Evolutionary conservation across 2,113 vertebrate genomes (phyloP), one percentile per base, ranked within the genome.

Genomic region (Rattus rattus): DNA sequence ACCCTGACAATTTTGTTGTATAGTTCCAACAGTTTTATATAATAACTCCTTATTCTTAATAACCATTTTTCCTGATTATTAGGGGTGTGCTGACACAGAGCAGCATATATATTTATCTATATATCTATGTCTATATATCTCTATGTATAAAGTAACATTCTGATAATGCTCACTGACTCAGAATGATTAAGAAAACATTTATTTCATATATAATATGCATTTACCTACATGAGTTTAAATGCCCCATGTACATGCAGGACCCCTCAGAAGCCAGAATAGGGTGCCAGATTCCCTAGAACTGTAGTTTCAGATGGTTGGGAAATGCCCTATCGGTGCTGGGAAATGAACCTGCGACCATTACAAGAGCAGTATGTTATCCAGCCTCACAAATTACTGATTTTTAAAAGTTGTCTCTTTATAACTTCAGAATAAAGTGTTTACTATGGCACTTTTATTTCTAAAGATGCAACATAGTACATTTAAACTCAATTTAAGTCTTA

Each of bases 111-210:
- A 19, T 43, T 43, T 43, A 43, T 43, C 43, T 70, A 70, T 72
- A 72, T 43, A 43, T 43, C 43, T 70, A 70, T 72, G n/a, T 43
- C 43, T 43, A 43, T 43, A 43, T 43, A 43, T 43, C 43, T 43
- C 43, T 43, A n/a, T n/a, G 43, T 11, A 83, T 30, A 92, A 91
- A 88, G 56, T 89, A 54, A n/a, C 63, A 92, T 95, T 61, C 67
- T 79, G 7, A 63, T 73, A 54, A 20, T 43, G 4, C n/a, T 63
- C 26, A 22, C 7, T 85, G 5, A 65, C 65, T 85, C 4, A 85
- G 24, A 85, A 85, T 85, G 39, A 49, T 61, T 85, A 84, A 63
- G n/a, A 84, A 43, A 61, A 61, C 61, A 63, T 43, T 84, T 84
- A 61, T 63, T 84, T 43, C 0, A 7, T 43, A 43, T 63, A 39